Base-by-base conservation (phyloP, 37 sponge, comb jelly and placozoan species). In the Eunapius fragilis region DNA sequence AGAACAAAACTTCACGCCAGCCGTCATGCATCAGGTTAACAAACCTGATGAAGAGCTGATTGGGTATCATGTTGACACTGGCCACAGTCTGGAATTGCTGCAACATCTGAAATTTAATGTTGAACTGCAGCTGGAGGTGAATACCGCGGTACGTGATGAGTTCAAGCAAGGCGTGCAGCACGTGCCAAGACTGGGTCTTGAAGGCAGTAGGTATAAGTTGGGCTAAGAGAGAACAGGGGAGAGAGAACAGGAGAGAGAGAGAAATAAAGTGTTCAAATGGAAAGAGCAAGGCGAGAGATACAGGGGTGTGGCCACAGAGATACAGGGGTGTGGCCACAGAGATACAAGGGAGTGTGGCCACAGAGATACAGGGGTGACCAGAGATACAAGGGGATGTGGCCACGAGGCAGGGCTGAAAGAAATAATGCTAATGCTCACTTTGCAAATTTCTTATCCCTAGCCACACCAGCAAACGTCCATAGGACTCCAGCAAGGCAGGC, bases 81-180 rank as follows among this genome's bases (percentile, higher is more conserved):
- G 88, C 88, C 3, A 94, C 84, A 12, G 83, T 84, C 67, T 85
- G 85, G n/a, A 94, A 68, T 78, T 87, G 85, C 69, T 85, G 85
- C 14, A 94, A 67, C 38, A 92, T 69, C 76, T 87, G 80, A 82
- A 92, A 92, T 25, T 88, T 75, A 35, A 69, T 81, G 25, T 72
- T 78, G 33, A 71, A 82, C 68, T 76, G 84, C 31, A 94, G 82
- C 77, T 94, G 92, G 28, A 80, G 84, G 78, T 95, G 95, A 2
- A 92, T 85, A 17, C 58, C 58, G 5, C 95, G 85, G 27, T 80
- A 92, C 36, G 88, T 86, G 25, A 95, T 79, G 58, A 92, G 37
- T 81, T 95, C 95, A 69, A 95, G 74, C 31, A 95, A 77, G 0
- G 82, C 75, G 41, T 92, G 87, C 12, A 95, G 90, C 49, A 89